Evolutionary conservation across 2,888 invertebrate species (phyloP).

Genomic region (Nyleta sp.): DNA sequence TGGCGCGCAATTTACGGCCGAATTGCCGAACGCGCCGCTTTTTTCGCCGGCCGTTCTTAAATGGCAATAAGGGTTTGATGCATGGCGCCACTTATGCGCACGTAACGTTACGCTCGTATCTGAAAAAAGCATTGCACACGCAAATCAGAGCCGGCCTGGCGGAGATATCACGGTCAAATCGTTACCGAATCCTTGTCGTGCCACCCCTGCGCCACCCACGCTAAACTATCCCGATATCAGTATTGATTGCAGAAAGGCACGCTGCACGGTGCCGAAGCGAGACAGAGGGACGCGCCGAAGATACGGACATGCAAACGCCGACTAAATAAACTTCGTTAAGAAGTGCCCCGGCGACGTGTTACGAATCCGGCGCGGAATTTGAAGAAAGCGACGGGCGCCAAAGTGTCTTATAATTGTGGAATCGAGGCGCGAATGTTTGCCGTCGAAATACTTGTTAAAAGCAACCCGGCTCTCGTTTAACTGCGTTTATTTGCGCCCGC

Average conservation of each 20-base stretch:
- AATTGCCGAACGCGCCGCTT: conserved; percentile 63
- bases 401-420: conserved; percentile 35
- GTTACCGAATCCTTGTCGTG: conserved; percentile 71
- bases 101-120: conserved; percentile 39
- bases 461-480: conserved; percentile 10
- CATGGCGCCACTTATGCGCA: conserved; percentile 67
- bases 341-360: conserved; percentile 18
- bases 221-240: conserved; percentile 64
- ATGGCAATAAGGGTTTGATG: conserved; percentile 75
- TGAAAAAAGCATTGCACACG: conserved; percentile 67
- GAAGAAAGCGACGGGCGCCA: conserved; percentile 29
- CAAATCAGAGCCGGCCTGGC: conserved; percentile 69
- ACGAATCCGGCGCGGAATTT: conserved; percentile 12
- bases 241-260: conserved; percentile 61
- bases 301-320: conserved; percentile 47
- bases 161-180: conserved; percentile 73
- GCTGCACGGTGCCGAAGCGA: conserved; percentile 41
- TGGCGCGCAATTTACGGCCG: conserved; percentile 69
- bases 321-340: conserved; percentile 50
- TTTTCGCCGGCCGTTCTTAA: conserved; percentile 75
- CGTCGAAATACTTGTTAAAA: conserved; percentile 24
- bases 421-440: conserved; percentile 29
- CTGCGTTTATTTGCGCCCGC: conserved; percentile 15
- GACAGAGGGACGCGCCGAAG: conserved; percentile 37
- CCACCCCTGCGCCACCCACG: conserved; percentile 63